phyloP scores from a whole-genome alignment of 2,113 vertebrate species.

The Strix aluco region DNA sequence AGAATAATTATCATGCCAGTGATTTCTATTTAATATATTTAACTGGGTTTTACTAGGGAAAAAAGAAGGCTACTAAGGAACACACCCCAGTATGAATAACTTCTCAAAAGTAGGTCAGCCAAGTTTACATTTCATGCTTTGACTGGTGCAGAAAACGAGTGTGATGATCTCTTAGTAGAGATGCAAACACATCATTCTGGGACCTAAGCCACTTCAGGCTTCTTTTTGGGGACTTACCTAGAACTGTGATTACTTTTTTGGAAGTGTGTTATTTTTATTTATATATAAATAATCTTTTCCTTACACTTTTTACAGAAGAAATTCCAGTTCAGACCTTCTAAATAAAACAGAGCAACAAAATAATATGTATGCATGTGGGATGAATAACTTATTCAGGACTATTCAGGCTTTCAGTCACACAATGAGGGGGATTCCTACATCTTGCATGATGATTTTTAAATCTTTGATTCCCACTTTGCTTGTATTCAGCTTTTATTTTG shows the following conservation, averaged over 20 bases:
- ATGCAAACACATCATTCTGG: not conserved
- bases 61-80: not conserved
- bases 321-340: not conserved
- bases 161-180: not conserved
- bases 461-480: not conserved
- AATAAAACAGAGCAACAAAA: not conserved
- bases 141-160: not conserved
- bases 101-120: constrained; percentile 46
- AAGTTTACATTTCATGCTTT: constrained; percentile 8
- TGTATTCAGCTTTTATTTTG: not conserved
- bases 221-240: not conserved
- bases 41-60: not conserved
- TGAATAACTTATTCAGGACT: not conserved
- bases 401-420: not conserved
- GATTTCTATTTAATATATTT: constrained; percentile 1
- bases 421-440: not conserved
- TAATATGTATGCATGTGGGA: not conserved
- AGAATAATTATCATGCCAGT: not conserved
- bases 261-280: not conserved
- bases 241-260: not conserved
- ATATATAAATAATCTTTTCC: not conserved
- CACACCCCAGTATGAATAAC: constrained; percentile 30
- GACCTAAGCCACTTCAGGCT: not conserved
- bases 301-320: not conserved
- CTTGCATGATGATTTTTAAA: not conserved